phyloP scores from a whole-genome alignment of 2,113 vertebrate genomes.

The Panthera uncia region DNA sequence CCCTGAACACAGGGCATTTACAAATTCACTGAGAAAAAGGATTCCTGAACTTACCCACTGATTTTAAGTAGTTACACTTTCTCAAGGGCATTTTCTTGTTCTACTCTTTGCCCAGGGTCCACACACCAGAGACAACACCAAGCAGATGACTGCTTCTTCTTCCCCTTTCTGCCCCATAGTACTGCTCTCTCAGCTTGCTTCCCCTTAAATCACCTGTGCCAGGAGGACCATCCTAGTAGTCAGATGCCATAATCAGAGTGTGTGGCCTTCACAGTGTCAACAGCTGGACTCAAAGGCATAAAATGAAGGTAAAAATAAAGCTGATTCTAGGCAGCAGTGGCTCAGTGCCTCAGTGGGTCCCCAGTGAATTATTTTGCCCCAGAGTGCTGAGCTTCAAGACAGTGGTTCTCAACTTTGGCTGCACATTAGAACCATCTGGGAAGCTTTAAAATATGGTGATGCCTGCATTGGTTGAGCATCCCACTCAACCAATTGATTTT shows the following conservation, averaged over 20 bases:
- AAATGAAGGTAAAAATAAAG: not conserved
- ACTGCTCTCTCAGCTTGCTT: not conserved
- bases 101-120: too few relatives aligned
- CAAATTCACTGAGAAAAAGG: not conserved
- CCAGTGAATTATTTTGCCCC: not conserved
- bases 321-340: not conserved
- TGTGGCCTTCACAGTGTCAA: not conserved
- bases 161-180: too few relatives aligned
- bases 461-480: too few relatives aligned
- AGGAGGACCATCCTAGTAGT: not conserved
- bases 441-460: not conserved
- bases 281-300: not conserved
- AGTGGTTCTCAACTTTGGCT: not conserved
- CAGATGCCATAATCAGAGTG: not conserved
- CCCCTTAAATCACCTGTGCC: not conserved
- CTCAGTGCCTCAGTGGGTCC: not conserved
- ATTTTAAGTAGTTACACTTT: not conserved
- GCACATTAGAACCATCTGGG: not conserved
- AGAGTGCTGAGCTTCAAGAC: not conserved
- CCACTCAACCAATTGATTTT: too few relatives aligned
- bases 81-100: not conserved
- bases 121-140: not conserved
- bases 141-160: not conserved
- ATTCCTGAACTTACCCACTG: not conserved
- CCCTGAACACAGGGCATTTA: not conserved